Conservation (phyloP, 2,113 vertebrate genomes). For the Etheostoma spectabile region DNA sequence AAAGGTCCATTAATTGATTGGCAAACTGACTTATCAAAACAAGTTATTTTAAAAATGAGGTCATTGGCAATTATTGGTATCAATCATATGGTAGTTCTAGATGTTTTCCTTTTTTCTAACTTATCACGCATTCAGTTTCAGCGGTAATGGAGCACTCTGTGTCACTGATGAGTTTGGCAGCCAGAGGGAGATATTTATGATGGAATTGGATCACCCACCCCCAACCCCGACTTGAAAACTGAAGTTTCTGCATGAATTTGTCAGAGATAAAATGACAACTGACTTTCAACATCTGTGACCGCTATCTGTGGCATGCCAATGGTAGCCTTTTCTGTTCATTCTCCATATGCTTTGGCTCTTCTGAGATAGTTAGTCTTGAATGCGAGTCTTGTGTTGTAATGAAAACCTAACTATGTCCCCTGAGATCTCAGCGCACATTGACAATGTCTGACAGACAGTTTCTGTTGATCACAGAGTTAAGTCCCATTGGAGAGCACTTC, state of each 20-base stretch:
- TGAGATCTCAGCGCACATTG: conserved; percentile 49
- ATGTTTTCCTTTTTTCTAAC: not conserved
- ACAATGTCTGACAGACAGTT: conserved; percentile 62
- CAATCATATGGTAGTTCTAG: not conserved
- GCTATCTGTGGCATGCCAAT: conserved; percentile 47
- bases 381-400: conserved; percentile 41
- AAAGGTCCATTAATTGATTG: not conserved
- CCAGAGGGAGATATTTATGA: conserved; percentile 52
- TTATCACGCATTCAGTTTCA: conserved; percentile 11
- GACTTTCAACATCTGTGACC: conserved; percentile 45
- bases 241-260: conserved; percentile 44
- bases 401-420: conserved; percentile 63
- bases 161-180: conserved; percentile 38
- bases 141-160: conserved; percentile 21
- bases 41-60: not conserved
- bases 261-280: conserved; percentile 41
- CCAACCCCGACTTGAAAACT: conserved; percentile 24
- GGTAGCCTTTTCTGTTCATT: conserved; percentile 42
- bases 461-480: conserved; percentile 63
- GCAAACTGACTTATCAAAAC: not conserved
- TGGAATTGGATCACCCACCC: conserved; percentile 6
- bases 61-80: conserved; percentile 2
- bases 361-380: conserved; percentile 29
- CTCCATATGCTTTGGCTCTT: conserved; percentile 62
- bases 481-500: conserved; percentile 47